A percentile compares a stretch with the other conserved stretches of the same genome.
Evolutionary conservation across 1,140 invertebrate species (phyloP).

Genomic region (Campoletis sonorensis): DNA sequence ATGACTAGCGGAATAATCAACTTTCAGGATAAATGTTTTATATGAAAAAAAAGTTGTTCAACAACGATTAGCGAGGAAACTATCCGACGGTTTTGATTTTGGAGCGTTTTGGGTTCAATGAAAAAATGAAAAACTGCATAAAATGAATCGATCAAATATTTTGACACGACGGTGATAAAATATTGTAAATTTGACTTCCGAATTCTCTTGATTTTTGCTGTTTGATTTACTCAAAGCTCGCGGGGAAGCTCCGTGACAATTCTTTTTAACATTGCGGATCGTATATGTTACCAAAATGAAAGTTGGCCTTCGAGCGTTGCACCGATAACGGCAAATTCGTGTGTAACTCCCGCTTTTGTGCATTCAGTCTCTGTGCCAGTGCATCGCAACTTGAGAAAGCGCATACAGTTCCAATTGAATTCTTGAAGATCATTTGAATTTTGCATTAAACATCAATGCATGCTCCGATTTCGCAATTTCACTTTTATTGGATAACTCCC

Average conservation of each 20-base stretch:
- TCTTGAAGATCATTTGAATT: conserved; percentile 43
- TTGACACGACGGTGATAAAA: no score
- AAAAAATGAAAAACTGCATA: no score
- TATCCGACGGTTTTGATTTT: no score
- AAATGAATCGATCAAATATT: no score
- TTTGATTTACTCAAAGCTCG: conserved; percentile 28
- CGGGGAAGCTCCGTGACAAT: conserved; percentile 10
- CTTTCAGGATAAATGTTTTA: no score
- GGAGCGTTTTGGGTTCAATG: no score
- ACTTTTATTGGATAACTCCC: conserved; percentile 43
- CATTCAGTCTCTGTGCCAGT: background rate
- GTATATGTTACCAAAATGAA: conserved; percentile 39
- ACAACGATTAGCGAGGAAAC: no score
- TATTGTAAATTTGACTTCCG: no score
- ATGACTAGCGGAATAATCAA: no score
- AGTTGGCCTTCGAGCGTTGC: background rate
- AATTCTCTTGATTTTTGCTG: background rate
- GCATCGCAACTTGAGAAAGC: background rate
- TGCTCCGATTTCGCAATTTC: conserved; percentile 44
- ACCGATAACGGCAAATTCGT: background rate
- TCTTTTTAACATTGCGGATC: conserved; percentile 26
- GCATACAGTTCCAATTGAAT: conserved; percentile 19
- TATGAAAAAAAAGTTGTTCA: no score
- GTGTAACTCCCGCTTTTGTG: background rate
- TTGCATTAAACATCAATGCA: conserved; percentile 50